These are phyloP conservation scores for Hydrozoanthus gracilis DNA, from an alignment of 92 coral and sea anemone genomes.

Conservation along the genomic window DNA sequence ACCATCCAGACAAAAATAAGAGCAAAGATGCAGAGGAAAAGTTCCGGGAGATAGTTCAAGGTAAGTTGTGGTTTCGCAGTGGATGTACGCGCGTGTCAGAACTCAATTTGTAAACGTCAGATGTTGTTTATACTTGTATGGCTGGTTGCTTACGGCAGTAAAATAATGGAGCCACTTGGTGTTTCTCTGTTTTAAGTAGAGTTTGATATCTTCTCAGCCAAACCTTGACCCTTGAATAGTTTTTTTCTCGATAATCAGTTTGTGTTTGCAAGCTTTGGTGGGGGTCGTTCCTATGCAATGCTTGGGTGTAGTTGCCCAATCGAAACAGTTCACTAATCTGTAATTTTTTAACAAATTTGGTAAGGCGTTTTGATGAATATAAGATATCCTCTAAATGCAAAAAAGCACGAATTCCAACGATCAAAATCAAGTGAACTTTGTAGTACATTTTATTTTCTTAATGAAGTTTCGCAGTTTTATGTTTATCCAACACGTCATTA, in stretches of 20 bases:
- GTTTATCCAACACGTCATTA: no score
- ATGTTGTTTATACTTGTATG: slow-evolving; percentile 15
- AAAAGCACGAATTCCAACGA: no score
- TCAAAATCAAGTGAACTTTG: background rate
- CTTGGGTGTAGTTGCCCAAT: background rate
- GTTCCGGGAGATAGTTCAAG: slow-evolving; percentile 96
- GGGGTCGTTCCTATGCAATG: no score
- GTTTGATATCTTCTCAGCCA: background rate
- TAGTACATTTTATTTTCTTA: background rate
- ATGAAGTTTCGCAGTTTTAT: slow-evolving; percentile 3
- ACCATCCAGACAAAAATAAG: slow-evolving; percentile 96
- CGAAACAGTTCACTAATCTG: background rate
- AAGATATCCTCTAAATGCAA: background rate
- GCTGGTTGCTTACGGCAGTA: slow-evolving; percentile 19
- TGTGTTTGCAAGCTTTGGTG: no score
- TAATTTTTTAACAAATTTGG: no score
- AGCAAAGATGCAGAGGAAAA: slow-evolving; percentile 93
- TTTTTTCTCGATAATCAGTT: no score
- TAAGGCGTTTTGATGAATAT: background rate
- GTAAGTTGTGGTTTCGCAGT: slow-evolving; percentile 53
- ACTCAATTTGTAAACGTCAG: background rate
- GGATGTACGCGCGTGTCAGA: background rate
- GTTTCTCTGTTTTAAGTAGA: background rate
- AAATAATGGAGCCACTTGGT: slow-evolving; percentile 14
- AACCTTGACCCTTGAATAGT: no score